Percentiles rank a stretch among this genome's conserved stretches.
Conservation (phyloP, 2,113 vertebrate species). For the Colinus virginianus region DNA sequence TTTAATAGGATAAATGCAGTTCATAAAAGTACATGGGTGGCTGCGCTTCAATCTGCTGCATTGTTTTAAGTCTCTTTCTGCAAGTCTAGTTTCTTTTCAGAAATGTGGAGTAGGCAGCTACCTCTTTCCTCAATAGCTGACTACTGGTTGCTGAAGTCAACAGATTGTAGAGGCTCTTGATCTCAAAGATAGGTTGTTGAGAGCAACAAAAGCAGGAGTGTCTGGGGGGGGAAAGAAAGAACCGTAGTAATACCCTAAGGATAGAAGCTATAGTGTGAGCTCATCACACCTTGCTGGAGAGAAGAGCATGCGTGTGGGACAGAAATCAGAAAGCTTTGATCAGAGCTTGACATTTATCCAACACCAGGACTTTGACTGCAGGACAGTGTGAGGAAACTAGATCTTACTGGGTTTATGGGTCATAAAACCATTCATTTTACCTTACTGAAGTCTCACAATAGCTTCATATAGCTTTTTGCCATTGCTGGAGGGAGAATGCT, state of each 20-base stretch:
- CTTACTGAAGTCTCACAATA: slow-evolving; percentile 21
- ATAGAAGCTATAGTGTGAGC: not conserved
- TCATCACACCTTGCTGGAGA: not conserved
- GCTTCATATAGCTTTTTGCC: not conserved
- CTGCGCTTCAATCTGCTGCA: not conserved
- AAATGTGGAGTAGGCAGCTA: not conserved
- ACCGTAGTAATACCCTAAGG: not conserved
- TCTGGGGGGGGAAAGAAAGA: not conserved
- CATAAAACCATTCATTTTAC: slow-evolving; percentile 38
- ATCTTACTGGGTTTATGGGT: slow-evolving; percentile 23
- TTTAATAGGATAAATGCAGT: not conserved
- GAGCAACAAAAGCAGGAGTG: not conserved
- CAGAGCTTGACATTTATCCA: not conserved
- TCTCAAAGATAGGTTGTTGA: not conserved
- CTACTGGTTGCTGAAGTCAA: not conserved
- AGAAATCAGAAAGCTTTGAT: slow-evolving; percentile 7
- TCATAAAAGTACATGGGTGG: not conserved
- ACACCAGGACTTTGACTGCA: not conserved
- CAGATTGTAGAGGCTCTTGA: not conserved
- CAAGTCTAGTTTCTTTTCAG: not conserved
- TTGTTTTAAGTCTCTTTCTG: not conserved
- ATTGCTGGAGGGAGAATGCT: slow-evolving; percentile 25
- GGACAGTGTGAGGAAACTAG: not conserved
- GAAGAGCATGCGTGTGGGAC: not conserved
- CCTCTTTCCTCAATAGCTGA: not conserved